phyloP scores from a whole-genome alignment of 2,113 vertebrate genomes.

The Cardinalis cardinalis region DNA sequence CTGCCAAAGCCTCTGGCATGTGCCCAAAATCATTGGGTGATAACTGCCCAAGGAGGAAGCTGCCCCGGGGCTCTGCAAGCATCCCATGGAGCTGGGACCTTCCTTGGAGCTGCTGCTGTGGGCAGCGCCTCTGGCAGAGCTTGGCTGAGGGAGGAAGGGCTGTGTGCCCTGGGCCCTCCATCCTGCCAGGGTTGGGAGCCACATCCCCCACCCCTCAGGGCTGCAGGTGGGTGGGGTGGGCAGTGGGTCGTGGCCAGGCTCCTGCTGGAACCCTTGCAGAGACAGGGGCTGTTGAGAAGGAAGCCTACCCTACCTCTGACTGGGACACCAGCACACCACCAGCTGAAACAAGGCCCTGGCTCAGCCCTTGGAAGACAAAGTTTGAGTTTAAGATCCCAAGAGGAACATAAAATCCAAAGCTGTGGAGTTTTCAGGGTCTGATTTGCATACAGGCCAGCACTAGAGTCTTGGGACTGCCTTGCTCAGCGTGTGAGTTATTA shows the following conservation, averaged over 20 bases:
- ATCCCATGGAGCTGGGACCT: accelerated
- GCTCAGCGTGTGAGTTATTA: not conserved
- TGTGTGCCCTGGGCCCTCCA: not conserved
- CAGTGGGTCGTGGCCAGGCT: not conserved
- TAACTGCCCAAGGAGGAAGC: not conserved
- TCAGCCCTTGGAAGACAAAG: not conserved
- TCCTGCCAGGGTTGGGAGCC: not conserved
- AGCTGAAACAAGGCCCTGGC: not conserved
- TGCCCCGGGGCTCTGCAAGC: accelerated
- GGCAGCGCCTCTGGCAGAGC: not conserved
- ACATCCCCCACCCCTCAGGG: accelerated
- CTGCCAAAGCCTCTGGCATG: accelerated
- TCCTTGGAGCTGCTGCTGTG: not conserved
- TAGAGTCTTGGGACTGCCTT: accelerated
- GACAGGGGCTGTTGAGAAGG: not conserved
- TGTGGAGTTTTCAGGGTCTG: not conserved
- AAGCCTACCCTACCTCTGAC: not conserved
- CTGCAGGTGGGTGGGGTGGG: not conserved
- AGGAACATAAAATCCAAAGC: not conserved
- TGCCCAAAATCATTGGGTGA: accelerated
- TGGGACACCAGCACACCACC: no score
- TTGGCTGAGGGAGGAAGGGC: accelerated
- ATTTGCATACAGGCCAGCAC: not conserved
- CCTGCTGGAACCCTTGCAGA: not conserved
- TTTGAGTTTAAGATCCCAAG: not conserved